phyloP scores from a whole-genome alignment of 2,797 vertebrate species.

The Scarus forsteni region DNA sequence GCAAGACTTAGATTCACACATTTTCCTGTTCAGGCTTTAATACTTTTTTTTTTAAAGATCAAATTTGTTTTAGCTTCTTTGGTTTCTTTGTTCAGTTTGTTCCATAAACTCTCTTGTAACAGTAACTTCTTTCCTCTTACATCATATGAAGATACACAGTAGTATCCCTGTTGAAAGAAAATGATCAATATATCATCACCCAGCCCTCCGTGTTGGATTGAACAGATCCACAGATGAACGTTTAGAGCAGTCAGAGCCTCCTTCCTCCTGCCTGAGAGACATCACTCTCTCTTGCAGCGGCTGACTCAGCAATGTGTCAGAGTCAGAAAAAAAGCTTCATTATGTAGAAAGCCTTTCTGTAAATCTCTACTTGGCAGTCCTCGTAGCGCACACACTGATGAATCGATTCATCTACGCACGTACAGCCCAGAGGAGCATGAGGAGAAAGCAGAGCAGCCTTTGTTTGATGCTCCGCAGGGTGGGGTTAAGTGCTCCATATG shows the following conservation, averaged over 20 bases:
- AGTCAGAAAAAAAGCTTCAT: conserved; percentile 72
- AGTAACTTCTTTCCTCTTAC: too few species aligned
- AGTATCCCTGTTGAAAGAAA: too few species aligned
- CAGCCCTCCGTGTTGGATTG: too few species aligned
- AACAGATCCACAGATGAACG: too few species aligned
- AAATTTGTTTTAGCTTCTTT: too few species aligned
- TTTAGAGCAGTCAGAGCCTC: conserved; percentile 10
- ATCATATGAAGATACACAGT: too few species aligned
- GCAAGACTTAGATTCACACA: too few species aligned
- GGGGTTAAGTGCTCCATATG: conserved; percentile 50
- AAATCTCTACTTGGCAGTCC: conserved; percentile 78
- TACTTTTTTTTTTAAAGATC: too few species aligned
- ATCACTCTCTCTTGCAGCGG: conserved; percentile 57
- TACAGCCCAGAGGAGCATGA: conserved; percentile 46
- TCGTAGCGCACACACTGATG: conserved; percentile 15
- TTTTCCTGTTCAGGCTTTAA: too few species aligned
- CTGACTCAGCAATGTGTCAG: conserved; percentile 81
- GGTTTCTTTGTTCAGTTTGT: too few species aligned
- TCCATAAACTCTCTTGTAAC: too few species aligned
- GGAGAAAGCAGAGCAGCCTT: conserved; percentile 60
- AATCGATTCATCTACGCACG: conserved; percentile 20
- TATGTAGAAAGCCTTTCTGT: conserved; percentile 85
- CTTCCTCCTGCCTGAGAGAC: conserved; percentile 56
- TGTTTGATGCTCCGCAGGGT: conserved; percentile 47
- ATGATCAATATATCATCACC: too few species aligned